Conservation (phyloP, 1,140 invertebrate genomes). For the Brachionus plicatilis region DNA sequence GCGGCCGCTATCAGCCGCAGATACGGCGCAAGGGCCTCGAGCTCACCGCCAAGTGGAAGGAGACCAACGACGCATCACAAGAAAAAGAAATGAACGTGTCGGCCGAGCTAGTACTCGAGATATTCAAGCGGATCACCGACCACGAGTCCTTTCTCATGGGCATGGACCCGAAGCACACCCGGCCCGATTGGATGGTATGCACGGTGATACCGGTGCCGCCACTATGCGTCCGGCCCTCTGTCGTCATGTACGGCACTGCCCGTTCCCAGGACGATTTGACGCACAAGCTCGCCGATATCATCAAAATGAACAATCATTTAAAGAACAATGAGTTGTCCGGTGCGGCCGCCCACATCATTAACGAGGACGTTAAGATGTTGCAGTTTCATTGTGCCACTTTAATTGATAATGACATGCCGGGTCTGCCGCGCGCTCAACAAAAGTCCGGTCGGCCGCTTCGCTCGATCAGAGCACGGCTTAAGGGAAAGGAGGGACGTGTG, state of each 20-base stretch:
- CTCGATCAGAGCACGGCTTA: conserved; percentile 76
- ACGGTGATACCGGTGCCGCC: conserved; percentile 96
- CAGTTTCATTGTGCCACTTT: conserved; percentile 98
- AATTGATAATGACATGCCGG: conserved; percentile 97
- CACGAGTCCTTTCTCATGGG: conserved; percentile 92
- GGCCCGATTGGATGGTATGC: conserved; percentile 99
- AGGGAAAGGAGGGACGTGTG: conserved; percentile 91
- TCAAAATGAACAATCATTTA: conserved; percentile 96
- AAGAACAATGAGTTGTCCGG: conserved; percentile 86
- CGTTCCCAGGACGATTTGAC: conserved; percentile 91
- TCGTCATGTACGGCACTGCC: conserved; percentile 97
- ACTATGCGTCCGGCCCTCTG: conserved; percentile 80
- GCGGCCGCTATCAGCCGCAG: conserved; percentile 91
- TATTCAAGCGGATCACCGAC: conserved; percentile 92
- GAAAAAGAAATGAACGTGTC: conserved; percentile 86
- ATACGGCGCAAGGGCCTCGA: conserved; percentile 82
- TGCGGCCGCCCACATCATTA: conserved; percentile 89
- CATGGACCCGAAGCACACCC: conserved; percentile 87
- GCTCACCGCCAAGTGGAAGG: conserved; percentile 91
- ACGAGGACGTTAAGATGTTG: conserved; percentile 93
- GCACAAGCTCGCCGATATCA: conserved; percentile 95
- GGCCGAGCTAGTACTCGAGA: conserved; percentile 91
- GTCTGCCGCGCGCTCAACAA: conserved; percentile 91
- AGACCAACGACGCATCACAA: conserved; percentile 63
- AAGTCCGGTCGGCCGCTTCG: conserved; percentile 97